Base-by-base conservation (phyloP, 2,797 vertebrate genomes). In the Alcedo quadribrachys region DNA sequence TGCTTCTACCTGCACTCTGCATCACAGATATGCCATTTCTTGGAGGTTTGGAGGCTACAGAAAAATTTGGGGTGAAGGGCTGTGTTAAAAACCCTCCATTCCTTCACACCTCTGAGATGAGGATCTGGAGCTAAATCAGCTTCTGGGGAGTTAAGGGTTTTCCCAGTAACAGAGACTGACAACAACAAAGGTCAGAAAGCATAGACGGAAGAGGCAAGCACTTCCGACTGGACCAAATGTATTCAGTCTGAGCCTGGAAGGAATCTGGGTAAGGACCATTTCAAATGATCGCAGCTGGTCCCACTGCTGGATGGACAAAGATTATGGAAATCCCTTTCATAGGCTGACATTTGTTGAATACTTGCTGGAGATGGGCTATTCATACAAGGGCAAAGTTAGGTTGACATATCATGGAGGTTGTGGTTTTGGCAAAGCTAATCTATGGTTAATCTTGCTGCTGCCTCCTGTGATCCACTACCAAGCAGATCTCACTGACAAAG, bases 131-230 rank as follows among this genome's bases (percentile, higher is more conserved):
- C 24, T 63, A 43, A 70, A 37, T 15, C 9, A 27, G 27, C 50
- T 71, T 51, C 70, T 78, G 80, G 32, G 21, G 40, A 21, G 32
- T 55, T 10, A 21, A 50, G 42, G 27, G 43, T 9, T 43, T 45
- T 46, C 24, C 42, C 18, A n/a, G 54, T 14, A 48, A n/a, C 0
- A 46, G 66, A 15, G 21, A 24, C 7, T 0, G 4, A 11, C 60
- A 48, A 33, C 46, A 24, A 8, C 8, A 43, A 14, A 45, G 35
- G 42, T 40, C 61, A 62, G 42, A 67, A 79, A 48, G 27, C 40
- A 65, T 0, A 6, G 21, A 22, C 0, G 42, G 45, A 33, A 37
- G 15, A 60, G 25, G 30, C 2, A 3, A 67, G 46, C 2, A 4
- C 25, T 42, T 46, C 30, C 71, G 20, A 5, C 20, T 13, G 58